Evolutionary conservation across 2,797 vertebrate genomes (phyloP).

Genomic region (Champsocephalus esox): DNA sequence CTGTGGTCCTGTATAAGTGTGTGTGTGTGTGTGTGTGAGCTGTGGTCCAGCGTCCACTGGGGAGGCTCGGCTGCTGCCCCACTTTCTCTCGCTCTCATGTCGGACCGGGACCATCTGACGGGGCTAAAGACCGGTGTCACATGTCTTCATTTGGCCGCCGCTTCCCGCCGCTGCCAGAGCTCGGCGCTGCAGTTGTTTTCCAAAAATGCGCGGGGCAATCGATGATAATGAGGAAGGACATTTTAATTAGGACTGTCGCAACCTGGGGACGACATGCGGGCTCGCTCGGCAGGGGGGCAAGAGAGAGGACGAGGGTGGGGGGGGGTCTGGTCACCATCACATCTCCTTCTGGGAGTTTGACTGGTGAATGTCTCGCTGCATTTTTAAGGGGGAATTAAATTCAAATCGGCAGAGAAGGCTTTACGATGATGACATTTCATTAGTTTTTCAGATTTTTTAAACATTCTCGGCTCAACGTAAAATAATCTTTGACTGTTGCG

Average conservation of each 20-base stretch:
- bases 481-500: neutral
- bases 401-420: conserved; percentile 40
- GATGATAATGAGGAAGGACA: conserved; percentile 86
- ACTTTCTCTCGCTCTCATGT: conserved; percentile 82
- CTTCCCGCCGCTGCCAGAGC: conserved; percentile 72
- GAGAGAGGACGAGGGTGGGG: conserved; percentile 1
- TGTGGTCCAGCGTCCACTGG: conserved; percentile 78
- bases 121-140: conserved; percentile 84
- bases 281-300: conserved; percentile 48
- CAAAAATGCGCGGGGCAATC: conserved; percentile 83
- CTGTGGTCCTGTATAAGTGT: conserved; percentile 68
- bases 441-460: neutral
- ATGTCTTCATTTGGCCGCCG: conserved; percentile 83
- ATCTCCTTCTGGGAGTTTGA: conserved; percentile 66
- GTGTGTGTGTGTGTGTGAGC: conserved; percentile 51
- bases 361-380: conserved; percentile 67
- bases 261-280: conserved; percentile 75
- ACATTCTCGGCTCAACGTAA: neutral
- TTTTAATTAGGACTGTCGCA: conserved; percentile 85
- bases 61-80: conserved; percentile 83
- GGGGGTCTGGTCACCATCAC: conserved; percentile 67
- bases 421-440: neutral
- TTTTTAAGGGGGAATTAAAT: conserved; percentile 56
- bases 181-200: conserved; percentile 79
- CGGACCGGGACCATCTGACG: conserved; percentile 86